Evolutionary conservation across 2,888 invertebrate genomes (phyloP).

Genomic region (Callosobruchus maculatus): DNA sequence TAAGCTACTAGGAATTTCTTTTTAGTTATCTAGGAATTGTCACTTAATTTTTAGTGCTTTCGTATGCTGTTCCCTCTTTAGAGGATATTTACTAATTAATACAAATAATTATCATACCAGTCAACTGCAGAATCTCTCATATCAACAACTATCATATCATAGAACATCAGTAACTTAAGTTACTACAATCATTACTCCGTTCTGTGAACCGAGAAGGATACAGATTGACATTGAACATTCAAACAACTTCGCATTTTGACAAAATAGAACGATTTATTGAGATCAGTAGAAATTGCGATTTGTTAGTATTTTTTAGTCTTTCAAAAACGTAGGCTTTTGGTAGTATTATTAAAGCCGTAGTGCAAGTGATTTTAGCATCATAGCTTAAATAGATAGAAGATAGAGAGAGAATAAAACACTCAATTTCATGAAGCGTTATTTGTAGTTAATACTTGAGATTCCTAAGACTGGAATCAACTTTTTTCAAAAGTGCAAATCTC

Average conservation of each 20-base stretch:
- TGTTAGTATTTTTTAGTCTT: not conserved
- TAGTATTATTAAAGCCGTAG: too few species aligned
- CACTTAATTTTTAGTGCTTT: too few species aligned
- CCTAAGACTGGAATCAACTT: too few species aligned
- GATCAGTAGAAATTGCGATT: not conserved
- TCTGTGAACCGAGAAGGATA: not conserved
- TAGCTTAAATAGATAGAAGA: too few species aligned
- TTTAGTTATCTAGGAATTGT: too few species aligned
- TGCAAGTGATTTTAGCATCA: too few species aligned
- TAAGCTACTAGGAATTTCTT: too few species aligned
- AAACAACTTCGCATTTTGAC: not conserved
- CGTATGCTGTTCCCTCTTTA: too few species aligned
- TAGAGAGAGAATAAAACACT: too few species aligned
- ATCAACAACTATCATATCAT: not conserved
- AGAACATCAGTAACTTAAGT: not conserved
- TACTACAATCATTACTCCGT: not conserved
- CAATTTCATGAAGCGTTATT: too few species aligned
- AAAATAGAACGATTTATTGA: not conserved
- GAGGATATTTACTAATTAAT: not conserved
- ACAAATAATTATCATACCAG: not conserved
- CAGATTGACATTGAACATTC: not conserved
- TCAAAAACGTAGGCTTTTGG: not conserved
- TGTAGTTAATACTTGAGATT: too few species aligned
- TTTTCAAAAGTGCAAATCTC: too few species aligned
- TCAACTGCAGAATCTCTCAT: not conserved